These are phyloP conservation scores for Chiloscyllium plagiosum DNA, from an alignment of 2,113 vertebrate species.

Conservation along the genomic window DNA sequence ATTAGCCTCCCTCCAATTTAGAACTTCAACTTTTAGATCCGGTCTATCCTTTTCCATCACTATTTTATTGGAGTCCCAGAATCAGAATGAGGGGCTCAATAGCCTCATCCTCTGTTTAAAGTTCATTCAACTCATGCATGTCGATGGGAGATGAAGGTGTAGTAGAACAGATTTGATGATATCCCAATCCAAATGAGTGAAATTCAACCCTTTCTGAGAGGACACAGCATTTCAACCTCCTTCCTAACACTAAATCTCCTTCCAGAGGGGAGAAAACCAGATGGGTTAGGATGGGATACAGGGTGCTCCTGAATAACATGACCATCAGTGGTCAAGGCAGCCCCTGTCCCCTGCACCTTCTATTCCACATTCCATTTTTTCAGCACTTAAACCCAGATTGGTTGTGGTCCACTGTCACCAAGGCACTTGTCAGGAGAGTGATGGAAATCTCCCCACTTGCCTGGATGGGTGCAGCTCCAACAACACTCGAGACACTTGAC, in stretches of 20 bases:
- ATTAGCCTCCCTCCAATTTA: too few species aligned
- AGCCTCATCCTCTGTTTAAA: neutral
- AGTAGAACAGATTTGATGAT: neutral
- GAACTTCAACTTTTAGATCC: too few species aligned
- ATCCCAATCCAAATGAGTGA: neutral
- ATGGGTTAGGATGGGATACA: neutral
- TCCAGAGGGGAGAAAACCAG: neutral
- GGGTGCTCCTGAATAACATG: neutral
- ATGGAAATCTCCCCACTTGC: neutral
- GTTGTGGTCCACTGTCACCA: neutral
- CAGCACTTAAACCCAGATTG: neutral
- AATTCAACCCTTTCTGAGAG: too few species aligned
- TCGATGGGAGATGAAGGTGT: neutral
- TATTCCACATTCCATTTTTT: neutral
- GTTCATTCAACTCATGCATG: neutral
- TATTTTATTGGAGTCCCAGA: neutral
- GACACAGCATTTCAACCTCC: neutral
- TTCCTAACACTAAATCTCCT: neutral
- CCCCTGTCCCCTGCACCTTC: neutral
- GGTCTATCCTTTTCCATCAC: too few species aligned
- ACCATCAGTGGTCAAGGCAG: neutral
- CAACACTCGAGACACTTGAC: too few species aligned
- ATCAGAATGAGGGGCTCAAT: neutral
- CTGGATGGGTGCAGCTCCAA: neutral
- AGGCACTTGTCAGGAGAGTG: neutral